phyloP scores from a whole-genome alignment of 2,797 vertebrate genomes.

The Chaetodon trifasciatus region DNA sequence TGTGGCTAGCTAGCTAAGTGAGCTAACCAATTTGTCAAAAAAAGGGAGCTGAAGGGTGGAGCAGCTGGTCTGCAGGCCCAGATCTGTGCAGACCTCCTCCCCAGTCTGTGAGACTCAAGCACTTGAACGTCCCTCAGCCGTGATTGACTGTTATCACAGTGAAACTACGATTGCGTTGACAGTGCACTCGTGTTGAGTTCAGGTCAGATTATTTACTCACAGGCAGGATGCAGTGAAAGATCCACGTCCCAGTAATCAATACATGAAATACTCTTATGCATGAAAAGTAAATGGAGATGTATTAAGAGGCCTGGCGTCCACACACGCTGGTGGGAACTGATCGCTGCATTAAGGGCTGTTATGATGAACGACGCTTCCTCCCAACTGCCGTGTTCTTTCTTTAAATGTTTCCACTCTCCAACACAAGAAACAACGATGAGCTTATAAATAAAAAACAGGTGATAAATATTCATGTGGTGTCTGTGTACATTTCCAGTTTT shows the following conservation, averaged over 20 bases:
- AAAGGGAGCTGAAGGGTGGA: background rate
- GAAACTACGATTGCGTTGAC: background rate
- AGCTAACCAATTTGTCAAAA: background rate
- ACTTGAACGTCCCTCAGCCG: background rate
- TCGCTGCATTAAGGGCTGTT: background rate
- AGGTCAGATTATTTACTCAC: background rate
- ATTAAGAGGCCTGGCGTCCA: background rate
- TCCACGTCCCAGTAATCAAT: background rate
- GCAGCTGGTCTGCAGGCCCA: background rate
- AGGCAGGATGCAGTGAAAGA: conserved; percentile 3
- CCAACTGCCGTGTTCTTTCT: background rate
- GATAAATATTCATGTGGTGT: conserved; percentile 7
- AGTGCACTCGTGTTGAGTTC: background rate
- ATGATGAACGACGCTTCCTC: background rate
- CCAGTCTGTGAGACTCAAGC: background rate
- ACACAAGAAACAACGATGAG: background rate
- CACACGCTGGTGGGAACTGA: background rate
- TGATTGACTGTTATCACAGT: background rate
- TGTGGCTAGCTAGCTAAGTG: too few species aligned
- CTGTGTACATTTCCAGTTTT: background rate
- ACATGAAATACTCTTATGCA: background rate
- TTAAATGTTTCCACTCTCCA: background rate
- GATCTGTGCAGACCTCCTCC: background rate
- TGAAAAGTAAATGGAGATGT: background rate
- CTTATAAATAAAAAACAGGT: conserved; percentile 19